Percentiles rank a stretch among this genome's conserved stretches.
phyloP scores from a whole-genome alignment of 1,140 invertebrate genomes.

The Sweltsa coloradensis region DNA sequence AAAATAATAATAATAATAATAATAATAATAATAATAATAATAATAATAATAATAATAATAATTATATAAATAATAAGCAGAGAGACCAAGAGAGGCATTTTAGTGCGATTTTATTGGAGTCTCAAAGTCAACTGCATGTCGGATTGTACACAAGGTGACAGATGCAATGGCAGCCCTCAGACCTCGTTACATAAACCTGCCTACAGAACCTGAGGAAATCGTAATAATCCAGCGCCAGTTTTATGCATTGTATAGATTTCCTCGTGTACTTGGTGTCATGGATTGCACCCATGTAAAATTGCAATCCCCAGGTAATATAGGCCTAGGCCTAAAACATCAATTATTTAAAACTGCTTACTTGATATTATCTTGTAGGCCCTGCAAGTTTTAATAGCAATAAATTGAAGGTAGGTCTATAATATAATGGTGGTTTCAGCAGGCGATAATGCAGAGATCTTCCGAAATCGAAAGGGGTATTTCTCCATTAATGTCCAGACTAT shows the following conservation, averaged over 20 bases:
- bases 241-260: slow-evolving; percentile 25
- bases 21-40: too few relatives aligned
- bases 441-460: slow-evolving; percentile 27
- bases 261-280: slow-evolving; percentile 30
- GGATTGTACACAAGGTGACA: slow-evolving; percentile 19
- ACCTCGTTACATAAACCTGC: slow-evolving; percentile 18
- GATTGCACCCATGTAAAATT: slow-evolving; percentile 32
- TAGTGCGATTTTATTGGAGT: slow-evolving; percentile 22
- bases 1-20: too few relatives aligned
- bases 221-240: slow-evolving; percentile 18
- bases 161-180: slow-evolving; percentile 17
- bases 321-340: too few relatives aligned
- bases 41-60: too few relatives aligned
- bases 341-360: background rate
- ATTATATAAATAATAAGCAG: too few relatives aligned
- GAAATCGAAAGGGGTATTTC: slow-evolving; percentile 31
- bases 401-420: too few relatives aligned
- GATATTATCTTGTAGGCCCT: background rate
- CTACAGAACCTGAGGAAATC: slow-evolving; percentile 18
- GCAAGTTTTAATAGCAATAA: background rate
- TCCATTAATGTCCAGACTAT: slow-evolving; percentile 29
- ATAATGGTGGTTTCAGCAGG: slow-evolving; percentile 22
- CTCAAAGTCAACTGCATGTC: slow-evolving; percentile 17
- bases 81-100: too few relatives aligned
- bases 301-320: slow-evolving; percentile 27